Base-by-base conservation (phyloP, 2,888 invertebrate species). In the Deilephila elpenor region DNA sequence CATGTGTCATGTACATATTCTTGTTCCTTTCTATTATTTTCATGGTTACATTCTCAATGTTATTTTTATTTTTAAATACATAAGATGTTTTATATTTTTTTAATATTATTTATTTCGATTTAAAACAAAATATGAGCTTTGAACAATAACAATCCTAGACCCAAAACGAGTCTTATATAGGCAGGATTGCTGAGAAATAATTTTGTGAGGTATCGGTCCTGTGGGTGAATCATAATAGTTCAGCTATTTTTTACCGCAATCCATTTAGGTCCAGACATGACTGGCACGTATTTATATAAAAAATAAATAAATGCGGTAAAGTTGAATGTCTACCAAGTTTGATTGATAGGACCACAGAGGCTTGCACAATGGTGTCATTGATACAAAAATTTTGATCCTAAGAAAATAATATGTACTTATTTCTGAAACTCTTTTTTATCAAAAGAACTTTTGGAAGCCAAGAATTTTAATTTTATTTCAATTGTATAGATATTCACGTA, bases 321-420 rank as follows among this genome's bases (percentile, higher is more conserved):
- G 67, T 67, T 44, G 72, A 77, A 77, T 74, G 74, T 73, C 75
- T 62, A 86, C 88, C 86, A n/a, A 56, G 56, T 86, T 86, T 92
- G 91, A 91, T 90, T 85, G 90, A 91, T 89, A 83, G 86, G 82
- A 79, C 80, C 84, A 51, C 89, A 89, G 89, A 85, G 88, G 89
- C 89, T 89, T 90, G 89, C 88, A 92, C 91, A 93, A 92, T 89
- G 78, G 87, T 82, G 81, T 84, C 85, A 82, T 67, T 87, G 83
- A 88, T 87, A 64, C 86, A 85, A 83, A 84, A 85, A 80, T 86
- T 25, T 78, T 78, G 80, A 82, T 89, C 91, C 90, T 90, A 91
- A 88, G 85, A 92, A 89, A 91, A 91, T 56, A 56, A 56, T 85
- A 91, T 70, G 29, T 72, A 67, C 25, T 67, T 59, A 70, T 72